phyloP scores from a whole-genome alignment of 2,888 invertebrate species.

The Sesia bembeciformis region DNA sequence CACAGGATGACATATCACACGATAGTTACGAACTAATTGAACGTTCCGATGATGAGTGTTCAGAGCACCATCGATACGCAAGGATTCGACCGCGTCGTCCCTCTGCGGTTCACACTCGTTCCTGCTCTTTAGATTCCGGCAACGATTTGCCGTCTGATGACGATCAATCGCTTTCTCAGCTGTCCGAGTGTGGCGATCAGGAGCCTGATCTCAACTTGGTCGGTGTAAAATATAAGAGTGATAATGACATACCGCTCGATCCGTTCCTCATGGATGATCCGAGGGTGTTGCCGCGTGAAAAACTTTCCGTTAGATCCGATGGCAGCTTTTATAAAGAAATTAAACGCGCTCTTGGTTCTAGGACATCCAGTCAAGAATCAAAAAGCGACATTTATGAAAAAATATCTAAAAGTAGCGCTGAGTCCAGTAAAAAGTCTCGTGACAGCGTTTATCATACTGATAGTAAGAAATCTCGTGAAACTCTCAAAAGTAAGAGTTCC shows the following conservation, averaged over 20 bases:
- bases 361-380: slow-evolving; percentile 81
- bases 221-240: slow-evolving; percentile 78
- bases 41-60: slow-evolving; percentile 79
- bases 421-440: slow-evolving; percentile 78
- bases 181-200: slow-evolving; percentile 66
- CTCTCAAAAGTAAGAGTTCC: slow-evolving; percentile 76
- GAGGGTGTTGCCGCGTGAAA: slow-evolving; percentile 81
- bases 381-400: slow-evolving; percentile 81
- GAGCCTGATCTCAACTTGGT: slow-evolving; percentile 73
- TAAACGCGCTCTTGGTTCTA: slow-evolving; percentile 76
- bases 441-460: slow-evolving; percentile 79
- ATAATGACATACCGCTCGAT: slow-evolving; percentile 81
- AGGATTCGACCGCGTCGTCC: slow-evolving; percentile 35
- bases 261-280: slow-evolving; percentile 87
- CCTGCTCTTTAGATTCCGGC: slow-evolving; percentile 84
- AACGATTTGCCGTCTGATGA: slow-evolving; percentile 85
- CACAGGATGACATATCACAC: slow-evolving; percentile 90
- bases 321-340: slow-evolving; percentile 83
- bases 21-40: slow-evolving; percentile 91
- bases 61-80: slow-evolving; percentile 46
- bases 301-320: slow-evolving; percentile 81
- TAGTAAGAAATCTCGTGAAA: slow-evolving; percentile 78
- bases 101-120: slow-evolving; percentile 71
- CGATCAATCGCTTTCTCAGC: slow-evolving; percentile 75
- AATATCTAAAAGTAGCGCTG: slow-evolving; percentile 76